A percentile compares a stretch with the other conserved stretches of the same genome.
Conservation (phyloP, 64 coral and sea anemone genomes). For the Montipora efflorescens region DNA sequence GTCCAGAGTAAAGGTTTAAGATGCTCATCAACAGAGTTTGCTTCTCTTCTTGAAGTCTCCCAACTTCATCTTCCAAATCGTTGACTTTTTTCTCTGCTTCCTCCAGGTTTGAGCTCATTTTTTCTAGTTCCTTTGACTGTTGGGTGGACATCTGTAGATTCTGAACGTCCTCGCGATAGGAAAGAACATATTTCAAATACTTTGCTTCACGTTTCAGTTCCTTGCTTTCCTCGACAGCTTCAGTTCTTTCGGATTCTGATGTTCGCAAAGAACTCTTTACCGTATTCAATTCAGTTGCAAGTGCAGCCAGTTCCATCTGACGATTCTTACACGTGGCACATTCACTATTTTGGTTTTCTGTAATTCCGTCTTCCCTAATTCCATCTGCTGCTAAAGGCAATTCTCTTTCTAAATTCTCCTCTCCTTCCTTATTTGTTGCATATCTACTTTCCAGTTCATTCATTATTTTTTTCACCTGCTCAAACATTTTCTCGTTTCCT, state of each 20-base stretch:
- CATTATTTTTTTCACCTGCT: constrained; percentile 50
- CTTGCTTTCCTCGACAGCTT: constrained; percentile 61
- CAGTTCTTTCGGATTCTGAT: constrained; percentile 51
- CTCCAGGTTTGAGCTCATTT: constrained; percentile 78
- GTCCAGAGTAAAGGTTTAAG: constrained; percentile 67
- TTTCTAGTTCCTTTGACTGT: constrained; percentile 69
- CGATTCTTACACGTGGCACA: constrained; percentile 70
- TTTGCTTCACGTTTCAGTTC: constrained; percentile 76
- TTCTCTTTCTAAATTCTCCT: constrained; percentile 59
- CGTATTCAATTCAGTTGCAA: constrained; percentile 60
- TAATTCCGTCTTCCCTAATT: neutral
- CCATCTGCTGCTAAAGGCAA: neutral
- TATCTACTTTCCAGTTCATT: constrained; percentile 49
- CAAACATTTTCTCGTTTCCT: constrained; percentile 54
- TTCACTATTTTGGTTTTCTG: neutral
- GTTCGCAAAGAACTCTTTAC: constrained; percentile 57
- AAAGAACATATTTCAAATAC: constrained; percentile 89
- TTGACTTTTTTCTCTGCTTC: constrained; percentile 87
- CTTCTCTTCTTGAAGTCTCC: constrained; percentile 79
- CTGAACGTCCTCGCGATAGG: constrained; percentile 85
- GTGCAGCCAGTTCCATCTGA: constrained; percentile 29
- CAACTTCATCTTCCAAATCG: constrained; percentile 88
- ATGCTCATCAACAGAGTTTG: constrained; percentile 85
- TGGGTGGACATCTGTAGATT: constrained; percentile 57
- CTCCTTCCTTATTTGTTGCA: constrained; percentile 20